A percentile compares a stretch with the other conserved stretches of the same genome.
These are phyloP conservation scores for Sphinx pinastri DNA, from an alignment of 2,888 invertebrate species.

Conservation along the genomic window DNA sequence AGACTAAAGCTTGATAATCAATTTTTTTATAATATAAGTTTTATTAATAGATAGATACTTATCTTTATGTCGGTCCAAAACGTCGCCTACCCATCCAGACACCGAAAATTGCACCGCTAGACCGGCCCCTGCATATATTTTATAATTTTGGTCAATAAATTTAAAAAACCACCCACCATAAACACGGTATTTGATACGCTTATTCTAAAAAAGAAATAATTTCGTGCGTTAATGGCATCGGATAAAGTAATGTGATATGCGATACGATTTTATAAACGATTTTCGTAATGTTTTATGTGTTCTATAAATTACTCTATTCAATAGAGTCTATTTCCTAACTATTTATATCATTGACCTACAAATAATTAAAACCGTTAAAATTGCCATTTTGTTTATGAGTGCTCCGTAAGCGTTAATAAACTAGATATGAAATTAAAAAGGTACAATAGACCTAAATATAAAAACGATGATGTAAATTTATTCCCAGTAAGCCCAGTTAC, in stretches of 20 bases:
- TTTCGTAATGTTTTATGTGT: not conserved
- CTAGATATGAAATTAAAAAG: too few species aligned
- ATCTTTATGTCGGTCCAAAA: too few species aligned
- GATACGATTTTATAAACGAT: not conserved
- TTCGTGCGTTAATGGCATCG: not conserved
- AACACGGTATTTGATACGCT: not conserved
- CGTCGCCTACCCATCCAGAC: too few species aligned
- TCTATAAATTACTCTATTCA: not conserved
- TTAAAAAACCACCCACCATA: not conserved
- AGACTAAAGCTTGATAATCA: too few species aligned
- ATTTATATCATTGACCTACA: not conserved
- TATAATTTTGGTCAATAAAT: not conserved
- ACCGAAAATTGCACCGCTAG: not conserved
- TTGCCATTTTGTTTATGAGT: not conserved
- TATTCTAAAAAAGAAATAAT: not conserved
- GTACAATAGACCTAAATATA: too few species aligned
- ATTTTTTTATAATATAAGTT: too few species aligned
- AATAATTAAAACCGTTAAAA: not conserved
- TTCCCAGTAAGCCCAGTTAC: too few species aligned
- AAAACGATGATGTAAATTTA: too few species aligned
- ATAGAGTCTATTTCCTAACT: not conserved
- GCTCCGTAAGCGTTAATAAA: too few species aligned
- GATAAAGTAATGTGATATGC: slow-evolving; percentile 1
- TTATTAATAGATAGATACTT: too few species aligned
- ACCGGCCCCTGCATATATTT: too few species aligned